A percentile compares a stretch with the other conserved stretches of the same genome.
phyloP scores from a whole-genome alignment of 2,797 vertebrate species.

The Luscinia megarhynchos region DNA sequence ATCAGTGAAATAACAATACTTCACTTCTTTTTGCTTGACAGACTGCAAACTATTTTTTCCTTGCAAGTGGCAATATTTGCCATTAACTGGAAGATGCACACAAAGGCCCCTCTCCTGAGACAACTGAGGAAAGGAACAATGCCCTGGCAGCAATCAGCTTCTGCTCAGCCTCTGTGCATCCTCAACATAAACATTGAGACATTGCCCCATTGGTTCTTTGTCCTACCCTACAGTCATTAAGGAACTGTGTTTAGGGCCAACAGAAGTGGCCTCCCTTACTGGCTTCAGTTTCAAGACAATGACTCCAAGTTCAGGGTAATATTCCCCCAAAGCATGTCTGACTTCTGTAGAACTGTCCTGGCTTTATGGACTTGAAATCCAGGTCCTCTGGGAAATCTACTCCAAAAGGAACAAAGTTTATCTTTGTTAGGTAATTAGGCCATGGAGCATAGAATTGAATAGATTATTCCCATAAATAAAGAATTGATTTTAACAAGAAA shows the following conservation, averaged over 20 bases:
- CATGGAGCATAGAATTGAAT: neutral
- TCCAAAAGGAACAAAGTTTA: neutral
- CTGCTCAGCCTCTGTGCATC: neutral
- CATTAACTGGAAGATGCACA: neutral
- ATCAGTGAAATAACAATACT: neutral
- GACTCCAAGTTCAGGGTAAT: neutral
- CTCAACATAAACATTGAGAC: neutral
- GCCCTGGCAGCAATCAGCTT: neutral
- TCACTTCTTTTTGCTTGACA: neutral
- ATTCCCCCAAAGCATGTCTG: neutral
- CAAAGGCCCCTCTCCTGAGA: neutral
- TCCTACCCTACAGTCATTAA: neutral
- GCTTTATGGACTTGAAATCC: neutral
- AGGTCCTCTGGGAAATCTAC: neutral
- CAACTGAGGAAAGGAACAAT: neutral
- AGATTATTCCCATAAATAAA: constrained; percentile 3
- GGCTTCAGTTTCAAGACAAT: neutral
- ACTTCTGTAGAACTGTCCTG: neutral
- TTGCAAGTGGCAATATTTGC: neutral
- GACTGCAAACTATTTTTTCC: neutral
- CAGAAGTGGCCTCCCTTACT: neutral
- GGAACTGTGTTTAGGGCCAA: neutral
- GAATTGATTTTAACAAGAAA: neutral
- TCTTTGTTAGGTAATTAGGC: neutral
- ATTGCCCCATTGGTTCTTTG: rapidly evolving